Evolutionary conservation across 35 echinoderm and acorn worm genomes (phyloP).

Genomic region (Apostichopus japonicus): DNA sequence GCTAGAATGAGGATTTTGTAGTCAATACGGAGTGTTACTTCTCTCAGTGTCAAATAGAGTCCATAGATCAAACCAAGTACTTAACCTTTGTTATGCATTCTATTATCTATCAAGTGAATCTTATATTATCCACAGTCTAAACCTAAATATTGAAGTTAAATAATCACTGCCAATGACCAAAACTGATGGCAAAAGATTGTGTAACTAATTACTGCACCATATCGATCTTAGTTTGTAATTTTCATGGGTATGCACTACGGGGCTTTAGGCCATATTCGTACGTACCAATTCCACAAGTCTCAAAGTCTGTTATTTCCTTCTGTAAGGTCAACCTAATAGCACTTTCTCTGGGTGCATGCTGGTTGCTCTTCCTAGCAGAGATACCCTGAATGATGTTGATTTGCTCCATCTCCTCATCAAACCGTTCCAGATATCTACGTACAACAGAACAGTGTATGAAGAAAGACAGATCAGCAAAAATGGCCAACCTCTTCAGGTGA

Average conservation of each 20-base stretch:
- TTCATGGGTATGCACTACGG: neutral
- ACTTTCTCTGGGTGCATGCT: constrained; percentile 54
- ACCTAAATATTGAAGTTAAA: no score
- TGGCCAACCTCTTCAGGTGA: no score
- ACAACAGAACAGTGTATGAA: neutral
- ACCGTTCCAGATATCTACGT: constrained; percentile 41
- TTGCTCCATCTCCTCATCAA: constrained; percentile 66
- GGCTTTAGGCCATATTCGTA: neutral
- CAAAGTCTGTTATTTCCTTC: constrained; percentile 38
- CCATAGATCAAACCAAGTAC: no score
- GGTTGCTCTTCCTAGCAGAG: constrained; percentile 41
- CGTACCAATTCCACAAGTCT: constrained; percentile 60
- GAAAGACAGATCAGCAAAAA: no score
- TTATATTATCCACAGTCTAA: no score
- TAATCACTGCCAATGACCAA: no score
- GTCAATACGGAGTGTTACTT: no score
- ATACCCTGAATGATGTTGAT: constrained; percentile 56
- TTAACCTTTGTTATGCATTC: no score
- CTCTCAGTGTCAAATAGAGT: no score
- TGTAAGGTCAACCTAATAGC: constrained; percentile 50
- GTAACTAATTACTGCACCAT: neutral
- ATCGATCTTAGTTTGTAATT: neutral
- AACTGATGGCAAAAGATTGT: no score
- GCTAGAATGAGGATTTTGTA: no score
- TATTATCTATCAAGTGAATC: no score